A percentile compares a stretch with the other conserved stretches of the same genome.
Evolutionary conservation across 2,113 vertebrate species (phyloP).

Genomic region (Phylloscopus trochilus): DNA sequence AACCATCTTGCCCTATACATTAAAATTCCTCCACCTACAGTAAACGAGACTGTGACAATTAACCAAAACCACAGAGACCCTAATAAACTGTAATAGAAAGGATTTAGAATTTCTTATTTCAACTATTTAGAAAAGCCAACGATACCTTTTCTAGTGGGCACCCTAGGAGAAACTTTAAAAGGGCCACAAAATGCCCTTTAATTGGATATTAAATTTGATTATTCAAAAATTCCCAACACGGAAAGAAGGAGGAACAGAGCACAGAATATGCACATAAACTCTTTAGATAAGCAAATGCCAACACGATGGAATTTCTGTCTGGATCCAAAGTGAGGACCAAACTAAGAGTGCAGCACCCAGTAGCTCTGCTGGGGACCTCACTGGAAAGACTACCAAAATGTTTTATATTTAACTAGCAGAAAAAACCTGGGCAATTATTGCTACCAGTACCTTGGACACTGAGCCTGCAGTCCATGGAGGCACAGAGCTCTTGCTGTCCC

Average conservation of each 20-base stretch:
- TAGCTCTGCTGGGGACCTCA: not conserved
- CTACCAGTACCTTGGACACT: not conserved
- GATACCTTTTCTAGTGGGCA: not conserved
- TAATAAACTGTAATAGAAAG: conserved; percentile 3
- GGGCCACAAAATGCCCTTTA: not conserved
- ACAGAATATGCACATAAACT: not conserved
- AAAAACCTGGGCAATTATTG: not conserved
- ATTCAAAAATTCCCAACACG: not conserved
- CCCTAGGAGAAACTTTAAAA: not conserved
- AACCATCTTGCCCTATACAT: conserved; percentile 27
- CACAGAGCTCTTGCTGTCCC: not conserved
- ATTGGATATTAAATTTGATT: conserved; percentile 4
- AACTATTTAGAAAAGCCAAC: not conserved
- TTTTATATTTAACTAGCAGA: not conserved
- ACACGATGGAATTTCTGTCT: not conserved
- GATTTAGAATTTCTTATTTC: not conserved
- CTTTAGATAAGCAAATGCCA: not conserved
- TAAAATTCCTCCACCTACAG: conserved; percentile 55
- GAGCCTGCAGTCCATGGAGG: not conserved
- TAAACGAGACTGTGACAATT: conserved; percentile 55
- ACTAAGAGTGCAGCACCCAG: not conserved
- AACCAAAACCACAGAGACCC: conserved; percentile 35
- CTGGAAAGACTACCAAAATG: fast-evolving
- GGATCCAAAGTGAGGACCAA: not conserved
- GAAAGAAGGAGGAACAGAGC: not conserved